Evolutionary conservation across 2,797 vertebrate genomes (phyloP).

Genomic region (Paratrypauchen microcephalus): DNA sequence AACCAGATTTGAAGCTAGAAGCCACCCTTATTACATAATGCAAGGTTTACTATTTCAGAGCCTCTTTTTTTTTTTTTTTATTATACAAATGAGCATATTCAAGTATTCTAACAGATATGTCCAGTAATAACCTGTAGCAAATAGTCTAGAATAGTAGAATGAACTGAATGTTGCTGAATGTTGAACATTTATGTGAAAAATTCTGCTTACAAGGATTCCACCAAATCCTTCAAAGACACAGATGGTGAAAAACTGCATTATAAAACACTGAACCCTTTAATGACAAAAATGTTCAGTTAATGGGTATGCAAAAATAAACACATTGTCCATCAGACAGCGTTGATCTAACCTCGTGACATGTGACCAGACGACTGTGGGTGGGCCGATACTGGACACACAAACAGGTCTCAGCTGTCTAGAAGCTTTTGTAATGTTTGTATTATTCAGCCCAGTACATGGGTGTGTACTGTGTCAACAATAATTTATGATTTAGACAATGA

Average conservation of each 20-base stretch:
- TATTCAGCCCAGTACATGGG: neutral
- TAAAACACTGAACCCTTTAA: neutral
- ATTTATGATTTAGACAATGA: neutral
- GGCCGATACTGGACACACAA: neutral
- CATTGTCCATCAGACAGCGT: neutral
- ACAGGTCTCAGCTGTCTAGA: neutral
- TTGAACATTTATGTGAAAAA: neutral
- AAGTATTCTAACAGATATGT: neutral
- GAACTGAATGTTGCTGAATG: neutral
- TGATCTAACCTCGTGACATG: neutral
- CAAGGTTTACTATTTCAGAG: no score
- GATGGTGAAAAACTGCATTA: neutral
- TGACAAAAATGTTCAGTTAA: neutral
- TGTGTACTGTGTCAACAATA: neutral
- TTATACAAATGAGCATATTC: neutral
- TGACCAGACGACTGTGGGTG: constrained; percentile 8
- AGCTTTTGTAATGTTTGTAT: neutral
- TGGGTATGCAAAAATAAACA: neutral
- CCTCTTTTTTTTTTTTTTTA: no score
- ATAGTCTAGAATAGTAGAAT: neutral
- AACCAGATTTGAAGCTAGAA: neutral
- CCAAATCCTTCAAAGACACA: neutral
- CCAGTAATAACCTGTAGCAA: neutral
- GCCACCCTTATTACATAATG: no score
- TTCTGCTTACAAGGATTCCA: neutral